Evolutionary conservation across 30 jellyfish, hydroid and myxozoan species (phyloP).

Genomic region (Clytia hemisphaerica): DNA sequence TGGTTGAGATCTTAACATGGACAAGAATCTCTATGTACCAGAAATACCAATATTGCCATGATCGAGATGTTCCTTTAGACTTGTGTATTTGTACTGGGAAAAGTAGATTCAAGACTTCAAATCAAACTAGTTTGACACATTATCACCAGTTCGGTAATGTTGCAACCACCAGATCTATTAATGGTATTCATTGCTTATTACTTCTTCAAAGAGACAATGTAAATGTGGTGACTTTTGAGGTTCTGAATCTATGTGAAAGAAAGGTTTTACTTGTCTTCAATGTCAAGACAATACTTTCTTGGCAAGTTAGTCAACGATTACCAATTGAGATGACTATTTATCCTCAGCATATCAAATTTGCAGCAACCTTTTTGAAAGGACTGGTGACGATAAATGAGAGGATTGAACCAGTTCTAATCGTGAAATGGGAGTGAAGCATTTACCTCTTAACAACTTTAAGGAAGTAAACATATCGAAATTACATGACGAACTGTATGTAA

Average conservation of each 20-base stretch:
- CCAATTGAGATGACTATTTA: constrained; percentile 28
- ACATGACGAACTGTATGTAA: too few species aligned
- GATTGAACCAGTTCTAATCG: too few species aligned
- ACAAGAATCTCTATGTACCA: constrained; percentile 62
- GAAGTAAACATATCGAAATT: too few species aligned
- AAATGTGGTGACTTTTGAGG: constrained; percentile 23
- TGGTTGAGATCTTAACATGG: constrained; percentile 46
- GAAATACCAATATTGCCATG: constrained; percentile 45
- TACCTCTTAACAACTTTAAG: too few species aligned
- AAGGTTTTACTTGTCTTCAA: background rate
- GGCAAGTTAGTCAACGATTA: constrained; percentile 21
- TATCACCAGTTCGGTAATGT: constrained; percentile 37
- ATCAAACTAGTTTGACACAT: background rate
- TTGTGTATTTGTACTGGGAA: constrained; percentile 48
- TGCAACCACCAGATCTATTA: background rate
- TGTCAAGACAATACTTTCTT: background rate
- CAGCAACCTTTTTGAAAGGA: constrained; percentile 1
- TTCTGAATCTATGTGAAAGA: constrained; percentile 35
- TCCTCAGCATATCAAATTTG: constrained; percentile 22
- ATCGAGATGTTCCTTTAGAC: constrained; percentile 44
- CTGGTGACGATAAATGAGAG: too few species aligned
- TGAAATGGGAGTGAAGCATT: too few species aligned
- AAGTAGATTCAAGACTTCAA: background rate
- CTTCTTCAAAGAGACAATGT: constrained; percentile 33
- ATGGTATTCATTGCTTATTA: constrained; percentile 22